Evolutionary conservation across 2,888 invertebrate genomes (phyloP), one percentile per base, ranked within the genome.

Genomic region (Odontomyia ornata): DNA sequence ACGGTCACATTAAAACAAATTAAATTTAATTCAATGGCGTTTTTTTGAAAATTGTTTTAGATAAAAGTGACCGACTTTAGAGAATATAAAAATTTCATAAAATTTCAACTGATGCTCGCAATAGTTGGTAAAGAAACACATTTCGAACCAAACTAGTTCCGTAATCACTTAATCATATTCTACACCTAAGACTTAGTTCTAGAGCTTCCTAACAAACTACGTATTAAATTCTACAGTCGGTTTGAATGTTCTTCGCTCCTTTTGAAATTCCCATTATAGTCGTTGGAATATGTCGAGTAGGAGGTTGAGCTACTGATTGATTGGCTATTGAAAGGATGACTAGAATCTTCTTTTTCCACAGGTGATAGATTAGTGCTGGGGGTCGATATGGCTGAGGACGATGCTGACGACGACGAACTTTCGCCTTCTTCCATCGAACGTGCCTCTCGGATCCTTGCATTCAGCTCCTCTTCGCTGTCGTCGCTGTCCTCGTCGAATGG

Each of bases 381-480:
- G 47, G 67, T 72, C 27, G 73, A 79, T 77, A 28, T 76, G 60
- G 43, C 27, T 77, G 80, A 75, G 28, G 80, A 56, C 76, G 77
- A 57, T 76, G 77, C 52, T 62, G 77, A 77, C 60, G 76, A 78
- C 11, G 77, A 73, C 57, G 79, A 77, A 15, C 77, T 78, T 77
- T 78, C 78, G 64, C 78, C 79, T 64, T 76, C 77, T 71, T 76
- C 76, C 65, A 36, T 62, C 27, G 18, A 69, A 23, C 76, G 71
- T 11, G 77, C 71, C 52, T 77, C 78, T 9, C 52, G 30, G 57
- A 79, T 75, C 64, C 79, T 77, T 62, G 78, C 77, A 52, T 78
- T 79, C 64, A 80, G 78, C 25, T 78, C 79, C 36, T 80, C 81
- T 46, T 80, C 80, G 77, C 81, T 81, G 57, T 80, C 81, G 77